Base-by-base conservation (phyloP, 1,140 invertebrate genomes). In the Aphaenogaster rudis region DNA sequence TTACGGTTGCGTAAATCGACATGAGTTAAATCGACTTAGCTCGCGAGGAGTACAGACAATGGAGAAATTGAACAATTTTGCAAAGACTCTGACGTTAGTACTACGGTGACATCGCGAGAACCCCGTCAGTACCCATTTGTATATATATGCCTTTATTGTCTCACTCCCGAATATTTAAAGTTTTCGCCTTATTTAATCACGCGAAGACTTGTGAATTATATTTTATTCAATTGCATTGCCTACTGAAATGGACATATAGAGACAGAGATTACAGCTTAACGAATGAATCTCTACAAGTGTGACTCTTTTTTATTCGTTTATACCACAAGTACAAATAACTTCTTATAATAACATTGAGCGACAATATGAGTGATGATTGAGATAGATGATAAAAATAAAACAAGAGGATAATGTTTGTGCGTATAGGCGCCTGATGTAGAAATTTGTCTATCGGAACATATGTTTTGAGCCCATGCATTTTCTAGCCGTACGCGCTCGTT, bases 51-150 rank as follows among this genome's bases (percentile, higher is more conserved):
- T 33, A 0, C 1, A 45, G 71, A 76, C 74, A 88, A 86, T 86
- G 74, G 72, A 54, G 36, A 79, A 88, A 66, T 88, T 76, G 67
- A 76, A 81, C 45, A 48, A 45, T 88, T 80, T 86, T 28, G 57
- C 74, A 45, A 67, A 86, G 84, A 67, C 17, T 72, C 63, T 59
- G 28, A 57, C 48, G 36, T 66, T 69, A 57, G 42, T 88, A 36
- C 39, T 48, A n/a, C 28, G 8, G 11, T 57, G 48, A 76, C 42
- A 21, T 76, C 45, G 50, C 45, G 36, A 42, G n/a, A 28, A 28
- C 21, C 15, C 57, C 42, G 28, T 72, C 50, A 45, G 15, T 36
- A 6, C n/a, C 48, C 50, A 78, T 85, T 89, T 85, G 57, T 33
- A 28, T 28, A 28, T 28, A 28, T 28, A 28, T 61, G n/a, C 11